These are phyloP conservation scores for Furcula furcula DNA, from an alignment of 2,888 invertebrate genomes.

Conservation along the genomic window DNA sequence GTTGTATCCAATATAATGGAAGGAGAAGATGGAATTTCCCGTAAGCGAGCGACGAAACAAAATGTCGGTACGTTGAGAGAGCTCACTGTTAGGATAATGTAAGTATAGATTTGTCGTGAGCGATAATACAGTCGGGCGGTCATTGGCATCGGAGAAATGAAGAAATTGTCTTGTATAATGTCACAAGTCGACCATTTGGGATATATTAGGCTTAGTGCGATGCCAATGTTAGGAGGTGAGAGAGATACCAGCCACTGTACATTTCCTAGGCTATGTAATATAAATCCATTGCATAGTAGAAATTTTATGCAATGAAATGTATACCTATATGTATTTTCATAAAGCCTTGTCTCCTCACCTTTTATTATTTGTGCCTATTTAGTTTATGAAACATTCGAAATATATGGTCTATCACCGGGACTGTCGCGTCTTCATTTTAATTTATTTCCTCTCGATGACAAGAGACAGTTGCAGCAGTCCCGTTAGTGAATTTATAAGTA, in stretches of 20 bases:
- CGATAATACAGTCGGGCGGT: slow-evolving; percentile 37
- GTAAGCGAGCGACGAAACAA: slow-evolving; percentile 52
- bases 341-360: slow-evolving; percentile 60
- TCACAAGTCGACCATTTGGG: slow-evolving; percentile 52
- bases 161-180: slow-evolving; percentile 49
- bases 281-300: slow-evolving; percentile 52
- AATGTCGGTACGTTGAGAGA: slow-evolving; percentile 49
- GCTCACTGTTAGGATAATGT: slow-evolving; percentile 57
- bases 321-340: slow-evolving; percentile 54
- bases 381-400: slow-evolving; percentile 56
- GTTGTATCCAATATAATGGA: slow-evolving; percentile 80
- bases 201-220: slow-evolving; percentile 56
- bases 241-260: slow-evolving; percentile 48
- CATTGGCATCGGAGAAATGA: slow-evolving; percentile 52
- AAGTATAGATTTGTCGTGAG: slow-evolving; percentile 57
- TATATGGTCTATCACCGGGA: slow-evolving; percentile 51
- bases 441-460: slow-evolving; percentile 50
- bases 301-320: slow-evolving; percentile 63
- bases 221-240: slow-evolving; percentile 47
- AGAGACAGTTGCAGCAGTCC: slow-evolving; percentile 57
- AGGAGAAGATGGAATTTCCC: slow-evolving; percentile 71
- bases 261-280: slow-evolving; percentile 58
- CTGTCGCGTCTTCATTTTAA: slow-evolving; percentile 61
- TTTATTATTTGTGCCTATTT: slow-evolving; percentile 66
- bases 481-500: slow-evolving; percentile 27